phyloP scores from a whole-genome alignment of 2,113 vertebrate species.

The Mastomys coucha region DNA sequence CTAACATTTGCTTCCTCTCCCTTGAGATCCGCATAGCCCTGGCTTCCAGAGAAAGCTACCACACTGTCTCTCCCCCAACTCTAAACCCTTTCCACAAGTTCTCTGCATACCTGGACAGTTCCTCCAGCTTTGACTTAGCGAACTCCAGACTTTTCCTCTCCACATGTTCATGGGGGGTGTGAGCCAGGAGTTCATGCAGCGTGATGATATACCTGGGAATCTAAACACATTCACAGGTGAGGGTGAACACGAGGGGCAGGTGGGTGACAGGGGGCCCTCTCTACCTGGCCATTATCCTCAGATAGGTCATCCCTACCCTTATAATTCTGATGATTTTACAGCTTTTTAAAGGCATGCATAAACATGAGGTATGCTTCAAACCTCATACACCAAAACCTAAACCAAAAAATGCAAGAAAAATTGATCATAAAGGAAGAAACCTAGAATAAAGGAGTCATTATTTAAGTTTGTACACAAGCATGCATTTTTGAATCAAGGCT shows the following conservation, averaged over 20 bases:
- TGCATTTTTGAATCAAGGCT: neutral
- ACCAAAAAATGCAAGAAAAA: neutral
- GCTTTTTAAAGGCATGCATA: neutral
- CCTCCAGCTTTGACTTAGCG: slow-evolving; percentile 98
- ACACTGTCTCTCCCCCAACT: neutral
- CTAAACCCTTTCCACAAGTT: neutral
- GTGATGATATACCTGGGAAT: slow-evolving; percentile 99
- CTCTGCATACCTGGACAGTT: slow-evolving; percentile 93
- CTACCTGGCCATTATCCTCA: fast-evolving
- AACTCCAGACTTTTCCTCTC: slow-evolving; percentile 99
- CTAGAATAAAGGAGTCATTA: neutral
- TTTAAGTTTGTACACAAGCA: neutral
- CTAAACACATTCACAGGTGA: slow-evolving; percentile 83
- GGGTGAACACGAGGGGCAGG: slow-evolving; percentile 34
- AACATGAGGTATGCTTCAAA: neutral
- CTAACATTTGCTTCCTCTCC: neutral
- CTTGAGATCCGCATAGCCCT: neutral
- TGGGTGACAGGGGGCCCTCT: neutral
- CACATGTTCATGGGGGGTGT: slow-evolving; percentile 98
- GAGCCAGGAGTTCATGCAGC: slow-evolving; percentile 96
- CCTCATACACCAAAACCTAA: neutral
- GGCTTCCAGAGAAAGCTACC: neutral
- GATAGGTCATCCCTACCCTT: neutral
- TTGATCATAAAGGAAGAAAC: neutral
- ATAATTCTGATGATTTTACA: neutral